Conservation (phyloP, 2,888 invertebrate species). For the Pollenia angustigena region DNA sequence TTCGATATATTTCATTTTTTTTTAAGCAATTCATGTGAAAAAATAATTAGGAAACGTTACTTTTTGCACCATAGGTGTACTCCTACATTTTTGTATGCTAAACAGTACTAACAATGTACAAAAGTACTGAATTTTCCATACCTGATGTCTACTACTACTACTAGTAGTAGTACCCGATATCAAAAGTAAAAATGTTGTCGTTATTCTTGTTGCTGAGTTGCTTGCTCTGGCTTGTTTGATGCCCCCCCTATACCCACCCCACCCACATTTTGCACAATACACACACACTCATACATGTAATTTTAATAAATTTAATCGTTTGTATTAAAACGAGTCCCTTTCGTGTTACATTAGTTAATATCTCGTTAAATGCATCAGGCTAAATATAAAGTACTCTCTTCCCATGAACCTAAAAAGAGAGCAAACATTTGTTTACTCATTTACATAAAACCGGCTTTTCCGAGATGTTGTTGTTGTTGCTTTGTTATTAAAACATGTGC, state of each 20-base stretch:
- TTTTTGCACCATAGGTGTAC: too few relatives aligned
- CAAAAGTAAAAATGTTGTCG: conserved; percentile 40
- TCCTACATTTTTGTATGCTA: too few relatives aligned
- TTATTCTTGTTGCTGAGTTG: conserved; percentile 52
- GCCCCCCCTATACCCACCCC: background rate
- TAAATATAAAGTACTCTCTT: background rate
- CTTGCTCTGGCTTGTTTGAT: conserved; percentile 11
- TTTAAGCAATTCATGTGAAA: too few relatives aligned
- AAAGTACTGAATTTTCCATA: too few relatives aligned
- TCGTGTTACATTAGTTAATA: conserved; percentile 60
- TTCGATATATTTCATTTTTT: too few relatives aligned
- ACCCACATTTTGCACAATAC: background rate
- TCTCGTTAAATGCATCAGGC: conserved; percentile 47
- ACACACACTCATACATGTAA: background rate
- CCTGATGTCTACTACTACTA: conserved; percentile 10
- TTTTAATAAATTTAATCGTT: conserved; percentile 64
- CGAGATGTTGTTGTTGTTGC: background rate
- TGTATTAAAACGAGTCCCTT: conserved; percentile 64
- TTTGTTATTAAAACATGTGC: conserved; percentile 59
- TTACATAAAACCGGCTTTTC: conserved; percentile 63
- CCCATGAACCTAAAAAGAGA: background rate
- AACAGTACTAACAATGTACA: too few relatives aligned
- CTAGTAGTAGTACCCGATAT: conserved; percentile 5
- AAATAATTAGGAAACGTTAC: too few relatives aligned
- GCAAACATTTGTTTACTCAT: conserved; percentile 11